Base-by-base conservation (phyloP, 2,113 vertebrate genomes). In the Melanostigma gelatinosum region DNA sequence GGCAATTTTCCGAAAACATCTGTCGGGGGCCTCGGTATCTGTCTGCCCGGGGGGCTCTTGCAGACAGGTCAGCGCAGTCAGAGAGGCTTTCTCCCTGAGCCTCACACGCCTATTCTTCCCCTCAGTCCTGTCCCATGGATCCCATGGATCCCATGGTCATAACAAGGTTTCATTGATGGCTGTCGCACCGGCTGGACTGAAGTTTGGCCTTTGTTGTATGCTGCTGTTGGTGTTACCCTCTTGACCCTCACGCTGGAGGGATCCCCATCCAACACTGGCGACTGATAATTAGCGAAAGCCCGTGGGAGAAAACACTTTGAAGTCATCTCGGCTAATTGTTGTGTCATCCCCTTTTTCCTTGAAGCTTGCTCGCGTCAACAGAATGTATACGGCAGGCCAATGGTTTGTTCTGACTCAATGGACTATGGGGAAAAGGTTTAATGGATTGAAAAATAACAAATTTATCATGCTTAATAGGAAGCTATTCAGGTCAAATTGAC, bases 401-500 rank as follows among this genome's bases (percentile, higher is more conserved):
- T 0, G 20, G 79, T 79, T 80, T 80, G 71, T 79, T 80, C 83
- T 66, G 90, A 85, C 77, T 86, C 87, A 91, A 91, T 91, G 88
- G 82, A 78, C 85, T 88, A 80, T 78, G 82, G 67, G 63, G 68
- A 88, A 89, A 89, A 87, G 79, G 88, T 90, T 93, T 92, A 93
- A 93, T 93, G 90, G 86, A 78, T 82, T 89, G 87, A 93, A 87
- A 92, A 93, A 90, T 85, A 89, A 92, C 82, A 90, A 68, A 88
- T 92, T 86, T 89, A 89, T 93, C 90, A 91, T 90, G 91, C 90
- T 94, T 90, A 93, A 93, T 91, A 79, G 76, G 83, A 92, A 90
- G 90, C 92, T 85, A 88, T 91, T 92, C 85, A 89, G 91, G 89
- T 92, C 84, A 94, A 95, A 91, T 93, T 91, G 89, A 92, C 88